A percentile compares a stretch with the other conserved stretches of the same genome.
These are phyloP conservation scores for Paracyprichromis sp. DNA, from an alignment of 2,113 vertebrate genomes.

Conservation along the genomic window DNA sequence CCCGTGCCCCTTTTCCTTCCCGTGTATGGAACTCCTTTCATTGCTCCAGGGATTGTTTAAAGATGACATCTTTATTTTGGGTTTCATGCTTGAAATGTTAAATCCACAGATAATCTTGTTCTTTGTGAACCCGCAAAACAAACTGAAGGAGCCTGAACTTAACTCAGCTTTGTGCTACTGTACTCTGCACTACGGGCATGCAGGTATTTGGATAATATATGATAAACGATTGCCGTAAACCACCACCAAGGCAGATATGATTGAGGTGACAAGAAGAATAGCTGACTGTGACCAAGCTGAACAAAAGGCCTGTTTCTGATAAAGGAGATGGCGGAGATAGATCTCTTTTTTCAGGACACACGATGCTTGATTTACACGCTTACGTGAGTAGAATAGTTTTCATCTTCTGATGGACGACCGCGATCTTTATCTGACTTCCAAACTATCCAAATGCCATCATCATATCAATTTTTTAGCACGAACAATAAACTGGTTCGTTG, in stretches of 20 bases:
- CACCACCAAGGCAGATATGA: conserved; percentile 39
- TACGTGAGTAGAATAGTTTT: conserved; percentile 7
- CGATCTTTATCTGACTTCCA: conserved; percentile 46
- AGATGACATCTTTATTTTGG: conserved; percentile 12
- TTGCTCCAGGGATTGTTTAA: not conserved
- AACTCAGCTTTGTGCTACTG: conserved; percentile 6
- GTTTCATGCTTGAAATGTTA: not conserved
- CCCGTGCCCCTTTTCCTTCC: not conserved
- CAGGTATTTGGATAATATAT: conserved; percentile 37
- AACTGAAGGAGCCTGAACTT: not conserved
- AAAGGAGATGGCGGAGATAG: not conserved
- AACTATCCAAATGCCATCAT: conserved; percentile 56
- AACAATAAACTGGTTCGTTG: conserved; percentile 41
- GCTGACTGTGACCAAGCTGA: not conserved
- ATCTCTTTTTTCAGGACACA: not conserved
- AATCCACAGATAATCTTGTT: not conserved
- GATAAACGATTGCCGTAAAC: conserved; percentile 21
- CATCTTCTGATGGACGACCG: conserved; percentile 31
- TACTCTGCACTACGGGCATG: conserved; percentile 24
- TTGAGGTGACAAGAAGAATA: conserved; percentile 17
- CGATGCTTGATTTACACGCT: conserved; percentile 5
- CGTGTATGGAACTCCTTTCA: not conserved
- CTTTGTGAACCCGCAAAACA: conserved; percentile 1
- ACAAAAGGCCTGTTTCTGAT: not conserved
- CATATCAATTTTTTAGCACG: conserved; percentile 44